Base-by-base conservation (phyloP, 2,888 invertebrate genomes). In the Thereva unica region DNA sequence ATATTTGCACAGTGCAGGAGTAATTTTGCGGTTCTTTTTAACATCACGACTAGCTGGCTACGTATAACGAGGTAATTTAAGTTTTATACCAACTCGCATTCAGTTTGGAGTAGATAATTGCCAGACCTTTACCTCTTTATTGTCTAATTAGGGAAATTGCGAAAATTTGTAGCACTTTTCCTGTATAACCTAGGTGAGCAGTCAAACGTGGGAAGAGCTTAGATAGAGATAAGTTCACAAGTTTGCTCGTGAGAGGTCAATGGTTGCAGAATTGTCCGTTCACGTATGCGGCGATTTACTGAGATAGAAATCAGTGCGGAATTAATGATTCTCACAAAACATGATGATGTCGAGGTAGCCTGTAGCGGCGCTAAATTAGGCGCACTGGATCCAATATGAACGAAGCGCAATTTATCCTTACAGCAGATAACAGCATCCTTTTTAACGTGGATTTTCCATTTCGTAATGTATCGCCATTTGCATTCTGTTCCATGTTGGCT, bases 81-180 rank as follows among this genome's bases (percentile, higher is more conserved):
- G 55, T 42, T 41, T 42, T 56, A 34, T 56, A 40, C 38, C 12
- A 38, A 56, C 42, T 42, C 55, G 55, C 42, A 56, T 23, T 8
- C 42, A 59, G 47, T 61, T 59, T 61, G 61, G 67, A 40, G 61
- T 44, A 67, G 67, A 67, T 67, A 61, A 67, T 67, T 61, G 54
- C 61, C 40, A 54, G 10, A 44, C 40, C 44, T 53, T 67, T 67
- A 61, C 61, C 61, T 67, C 67, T 61, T 67, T 61, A 59, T 67
- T 61, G 67, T 61, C 61, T 67, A 67, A 67, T 67, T 67, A 67
- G 61, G 59, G 52, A 67, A 67, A 59, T 67, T 53, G 53, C 45
- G 61, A 67, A 67, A 67, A 67, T 67, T 67, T 59, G 52, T 52
- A 66, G 34, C 40, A 9, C 40, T 50, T 45, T 64, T 47, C 3